Percentiles rank a stretch among this genome's conserved stretches.
Conservation (phyloP, 1,140 invertebrate genomes). For the Heliconius congener region DNA sequence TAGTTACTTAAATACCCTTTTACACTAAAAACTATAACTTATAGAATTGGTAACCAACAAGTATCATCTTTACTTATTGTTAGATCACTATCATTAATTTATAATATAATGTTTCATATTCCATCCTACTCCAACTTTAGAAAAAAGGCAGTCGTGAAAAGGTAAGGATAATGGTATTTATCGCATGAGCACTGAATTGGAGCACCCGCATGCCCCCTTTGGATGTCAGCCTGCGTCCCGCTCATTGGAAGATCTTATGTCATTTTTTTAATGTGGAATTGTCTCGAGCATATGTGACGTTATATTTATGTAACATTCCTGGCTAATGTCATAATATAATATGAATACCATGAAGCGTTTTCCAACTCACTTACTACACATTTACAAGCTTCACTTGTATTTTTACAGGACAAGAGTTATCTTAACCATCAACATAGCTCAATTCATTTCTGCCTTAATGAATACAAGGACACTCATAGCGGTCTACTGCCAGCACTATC, state of each 20-base stretch:
- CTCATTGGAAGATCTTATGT: background rate
- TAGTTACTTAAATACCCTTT: background rate
- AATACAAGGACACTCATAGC: background rate
- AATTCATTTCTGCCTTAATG: slow-evolving; percentile 1
- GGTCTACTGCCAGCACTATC: background rate
- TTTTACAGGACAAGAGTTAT: too few species aligned
- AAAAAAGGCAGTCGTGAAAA: slow-evolving; percentile 92
- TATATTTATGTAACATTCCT: background rate
- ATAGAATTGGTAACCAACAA: slow-evolving; percentile 3
- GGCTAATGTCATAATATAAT: background rate
- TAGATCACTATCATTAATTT: slow-evolving; percentile 64
- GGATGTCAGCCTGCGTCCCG: slow-evolving; percentile 48
- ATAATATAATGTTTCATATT: slow-evolving; percentile 73
- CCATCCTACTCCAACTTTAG: slow-evolving; percentile 82
- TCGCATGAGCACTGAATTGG: slow-evolving; percentile 66
- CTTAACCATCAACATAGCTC: background rate
- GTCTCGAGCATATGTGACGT: background rate
- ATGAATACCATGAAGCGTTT: background rate
- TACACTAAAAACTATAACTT: background rate
- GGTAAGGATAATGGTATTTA: slow-evolving; percentile 83
- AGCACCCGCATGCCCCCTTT: slow-evolving; percentile 69
- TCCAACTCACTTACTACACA: too few species aligned
- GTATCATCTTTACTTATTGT: slow-evolving; percentile 6
- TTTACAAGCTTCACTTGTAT: too few species aligned
- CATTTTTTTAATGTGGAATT: background rate